These are phyloP conservation scores for Gymnoscopelus microlampas DNA, from an alignment of 2,797 vertebrate genomes.

Conservation along the genomic window DNA sequence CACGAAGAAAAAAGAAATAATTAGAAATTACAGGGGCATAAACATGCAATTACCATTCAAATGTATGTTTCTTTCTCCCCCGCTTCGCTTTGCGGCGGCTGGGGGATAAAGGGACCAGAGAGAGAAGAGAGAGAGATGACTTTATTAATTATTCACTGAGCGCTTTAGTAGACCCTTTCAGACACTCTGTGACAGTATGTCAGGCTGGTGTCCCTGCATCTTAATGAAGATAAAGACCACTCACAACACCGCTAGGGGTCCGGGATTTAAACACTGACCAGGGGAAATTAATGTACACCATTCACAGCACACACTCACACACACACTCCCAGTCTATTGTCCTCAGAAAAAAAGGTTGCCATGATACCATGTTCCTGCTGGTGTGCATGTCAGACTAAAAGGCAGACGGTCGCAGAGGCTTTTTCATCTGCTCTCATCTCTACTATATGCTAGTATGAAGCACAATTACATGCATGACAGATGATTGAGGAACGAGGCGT, in stretches of 20 bases:
- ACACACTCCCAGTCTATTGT: background rate
- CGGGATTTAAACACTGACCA: conserved; percentile 38
- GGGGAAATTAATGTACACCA: conserved; percentile 24
- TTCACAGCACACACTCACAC: conserved; percentile 15
- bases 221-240: conserved; percentile 67
- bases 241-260: conserved; percentile 39
- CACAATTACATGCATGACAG: conserved; percentile 10
- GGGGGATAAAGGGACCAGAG: conserved; percentile 12
- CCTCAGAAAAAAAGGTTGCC: conserved; percentile 37
- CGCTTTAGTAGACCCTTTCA: conserved; percentile 46
- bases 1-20: conserved; percentile 57
- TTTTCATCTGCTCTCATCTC: conserved; percentile 20
- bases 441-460: background rate
- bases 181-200: conserved; percentile 24
- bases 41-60: conserved; percentile 69
- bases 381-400: conserved; percentile 19
- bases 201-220: conserved; percentile 38
- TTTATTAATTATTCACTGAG: conserved; percentile 65
- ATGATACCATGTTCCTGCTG: conserved; percentile 26
- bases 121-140: conserved; percentile 13
- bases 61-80: conserved; percentile 40
- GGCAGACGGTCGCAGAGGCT: conserved; percentile 9
- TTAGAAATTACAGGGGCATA: conserved; percentile 61
- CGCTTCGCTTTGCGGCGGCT: conserved; percentile 23
- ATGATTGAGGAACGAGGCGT: conserved; percentile 25